Evolutionary conservation across 2,113 vertebrate species (phyloP).

Genomic region (Phylloscopus trochilus): DNA sequence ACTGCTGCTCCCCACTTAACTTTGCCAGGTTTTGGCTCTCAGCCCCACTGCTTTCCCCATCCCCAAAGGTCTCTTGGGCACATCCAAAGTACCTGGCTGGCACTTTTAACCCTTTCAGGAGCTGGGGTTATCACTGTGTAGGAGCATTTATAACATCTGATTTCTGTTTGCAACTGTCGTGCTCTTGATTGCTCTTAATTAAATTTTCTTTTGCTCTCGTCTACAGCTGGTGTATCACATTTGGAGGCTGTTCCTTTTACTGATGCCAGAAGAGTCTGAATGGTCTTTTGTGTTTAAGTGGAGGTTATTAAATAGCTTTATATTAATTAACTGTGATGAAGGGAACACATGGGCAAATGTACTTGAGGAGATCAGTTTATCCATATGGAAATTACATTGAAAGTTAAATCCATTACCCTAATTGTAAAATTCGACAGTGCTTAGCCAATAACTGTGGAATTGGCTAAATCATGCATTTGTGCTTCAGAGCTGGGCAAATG

Average conservation of each 20-base stretch:
- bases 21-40: background rate
- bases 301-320: conserved; percentile 58
- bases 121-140: background rate
- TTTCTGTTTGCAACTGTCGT: conserved; percentile 27
- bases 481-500: background rate
- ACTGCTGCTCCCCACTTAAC: background rate
- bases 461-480: background rate
- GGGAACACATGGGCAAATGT: conserved; percentile 37
- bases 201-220: conserved; percentile 18
- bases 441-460: background rate
- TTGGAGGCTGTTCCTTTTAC: conserved; percentile 36
- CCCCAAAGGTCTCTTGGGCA: background rate
- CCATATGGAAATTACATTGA: conserved; percentile 23
- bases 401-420: conserved; percentile 51
- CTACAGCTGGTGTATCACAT: conserved; percentile 29
- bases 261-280: conserved; percentile 45
- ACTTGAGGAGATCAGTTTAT: conserved; percentile 30
- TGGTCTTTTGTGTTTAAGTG: conserved; percentile 54
- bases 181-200: background rate
- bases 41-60: background rate
- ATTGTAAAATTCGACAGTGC: conserved; percentile 8
- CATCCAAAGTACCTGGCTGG: background rate
- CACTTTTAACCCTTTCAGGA: background rate
- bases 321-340: conserved; percentile 59
- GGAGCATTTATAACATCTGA: background rate